Percentiles rank a stretch among this genome's conserved stretches.
Conservation (phyloP, 2,888 invertebrate genomes). For the Galeruca laticollis region DNA sequence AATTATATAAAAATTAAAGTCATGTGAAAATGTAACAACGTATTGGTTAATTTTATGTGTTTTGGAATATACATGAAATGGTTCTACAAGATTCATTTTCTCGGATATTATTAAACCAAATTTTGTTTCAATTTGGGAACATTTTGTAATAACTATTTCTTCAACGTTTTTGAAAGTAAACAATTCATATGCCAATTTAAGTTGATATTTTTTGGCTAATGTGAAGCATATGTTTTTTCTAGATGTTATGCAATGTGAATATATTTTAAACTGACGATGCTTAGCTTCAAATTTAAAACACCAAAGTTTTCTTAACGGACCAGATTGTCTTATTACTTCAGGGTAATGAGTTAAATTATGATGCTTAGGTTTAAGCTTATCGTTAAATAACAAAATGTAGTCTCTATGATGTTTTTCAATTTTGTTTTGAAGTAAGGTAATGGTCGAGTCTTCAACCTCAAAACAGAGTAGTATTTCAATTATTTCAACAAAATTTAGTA, state of each 20-base stretch:
- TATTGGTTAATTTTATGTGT: neutral
- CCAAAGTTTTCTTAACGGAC: no score
- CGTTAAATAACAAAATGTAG: no score
- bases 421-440: conserved; percentile 35
- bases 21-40: conserved; percentile 12
- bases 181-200: conserved; percentile 1
- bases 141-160: neutral
- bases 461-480: conserved; percentile 47
- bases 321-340: no score
- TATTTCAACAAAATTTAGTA: conserved; percentile 49
- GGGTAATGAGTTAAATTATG: no score
- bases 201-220: conserved; percentile 35
- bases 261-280: no score
- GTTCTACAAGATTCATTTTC: conserved; percentile 1
- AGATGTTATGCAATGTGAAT: conserved; percentile 50
- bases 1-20: no score
- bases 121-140: neutral
- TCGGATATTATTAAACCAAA: conserved; percentile 1
- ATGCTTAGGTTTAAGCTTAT: no score
- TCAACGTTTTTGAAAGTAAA: neutral
- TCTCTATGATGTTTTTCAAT: no score
- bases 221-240: conserved; percentile 53
- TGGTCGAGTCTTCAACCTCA: conserved; percentile 26
- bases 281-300: no score
- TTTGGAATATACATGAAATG: neutral